These are phyloP conservation scores for Scaptomyza hsui DNA, from an alignment of 1,140 invertebrate genomes.

Conservation along the genomic window DNA sequence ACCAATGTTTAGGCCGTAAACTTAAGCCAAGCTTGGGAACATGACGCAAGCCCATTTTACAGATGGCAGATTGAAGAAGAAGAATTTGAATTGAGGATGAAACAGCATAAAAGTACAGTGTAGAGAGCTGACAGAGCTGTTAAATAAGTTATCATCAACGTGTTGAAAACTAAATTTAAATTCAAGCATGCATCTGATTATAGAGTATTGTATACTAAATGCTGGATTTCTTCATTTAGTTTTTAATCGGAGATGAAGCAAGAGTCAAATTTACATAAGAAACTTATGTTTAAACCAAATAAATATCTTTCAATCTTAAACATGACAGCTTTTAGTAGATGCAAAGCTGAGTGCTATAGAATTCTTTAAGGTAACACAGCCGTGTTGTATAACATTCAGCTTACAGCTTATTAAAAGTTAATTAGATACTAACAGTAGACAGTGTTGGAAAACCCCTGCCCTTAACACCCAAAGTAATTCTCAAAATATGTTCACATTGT, in stretches of 20 bases:
- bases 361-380: too few relatives aligned
- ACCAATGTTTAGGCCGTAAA: conserved; percentile 21
- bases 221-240: not conserved
- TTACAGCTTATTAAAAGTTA: not conserved
- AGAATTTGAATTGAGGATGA: conserved; percentile 3
- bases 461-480: not conserved
- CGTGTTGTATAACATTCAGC: too few relatives aligned
- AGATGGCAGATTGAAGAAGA: not conserved
- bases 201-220: not conserved
- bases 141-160: not conserved
- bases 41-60: conserved; percentile 31
- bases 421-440: too few relatives aligned
- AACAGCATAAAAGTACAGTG: not conserved
- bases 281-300: not conserved
- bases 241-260: not conserved
- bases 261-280: not conserved
- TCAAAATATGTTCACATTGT: conserved; percentile 8
- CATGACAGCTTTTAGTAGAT: too few relatives aligned
- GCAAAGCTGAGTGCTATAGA: too few relatives aligned
- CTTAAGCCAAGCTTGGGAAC: conserved; percentile 41
- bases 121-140: too few relatives aligned
- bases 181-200: not conserved
- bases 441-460: not conserved
- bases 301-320: not conserved
- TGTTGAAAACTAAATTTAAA: not conserved